These are phyloP conservation scores for Pachyramphus minor DNA, from an alignment of 2,113 vertebrate species.

Conservation along the genomic window DNA sequence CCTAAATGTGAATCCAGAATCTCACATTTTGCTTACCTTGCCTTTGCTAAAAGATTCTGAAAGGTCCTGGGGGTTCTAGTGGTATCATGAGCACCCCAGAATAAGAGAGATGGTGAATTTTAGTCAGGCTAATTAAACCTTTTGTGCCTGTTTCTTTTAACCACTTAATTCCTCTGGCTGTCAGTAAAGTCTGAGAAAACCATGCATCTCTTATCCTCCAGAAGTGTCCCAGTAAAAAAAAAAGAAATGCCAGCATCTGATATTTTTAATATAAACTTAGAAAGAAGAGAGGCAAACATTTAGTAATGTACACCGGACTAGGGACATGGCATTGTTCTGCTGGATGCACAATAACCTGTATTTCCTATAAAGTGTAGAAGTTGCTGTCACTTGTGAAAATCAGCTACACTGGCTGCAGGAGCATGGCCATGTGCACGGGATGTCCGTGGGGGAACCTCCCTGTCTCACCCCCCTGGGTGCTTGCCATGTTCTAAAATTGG, in stretches of 20 bases:
- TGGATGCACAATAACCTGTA: rapidly evolving
- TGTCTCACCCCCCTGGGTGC: not conserved
- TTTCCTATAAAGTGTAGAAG: not conserved
- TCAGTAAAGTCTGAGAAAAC: not conserved
- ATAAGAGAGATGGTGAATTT: not conserved
- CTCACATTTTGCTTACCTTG: not conserved
- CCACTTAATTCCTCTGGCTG: not conserved
- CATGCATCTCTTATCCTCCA: not conserved
- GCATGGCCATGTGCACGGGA: rapidly evolving
- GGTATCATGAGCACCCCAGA: not conserved
- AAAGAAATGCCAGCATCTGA: not conserved
- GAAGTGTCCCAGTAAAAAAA: not conserved
- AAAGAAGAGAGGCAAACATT: not conserved
- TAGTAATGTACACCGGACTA: not conserved
- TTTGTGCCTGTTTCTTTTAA: not conserved
- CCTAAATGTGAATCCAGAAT: not conserved
- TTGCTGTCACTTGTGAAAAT: not conserved
- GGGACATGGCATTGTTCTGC: rapidly evolving
- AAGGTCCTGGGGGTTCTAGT: not conserved
- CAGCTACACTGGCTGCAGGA: not conserved
- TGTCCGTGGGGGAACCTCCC: rapidly evolving
- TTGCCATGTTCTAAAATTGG: not conserved
- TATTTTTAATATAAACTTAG: not conserved
- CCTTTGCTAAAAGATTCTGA: not conserved
- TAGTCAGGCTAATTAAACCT: not conserved